Percentiles rank a stretch among this genome's conserved stretches.
Conservation (phyloP, 2,797 vertebrate genomes). For the Sarcophilus harrisii region DNA sequence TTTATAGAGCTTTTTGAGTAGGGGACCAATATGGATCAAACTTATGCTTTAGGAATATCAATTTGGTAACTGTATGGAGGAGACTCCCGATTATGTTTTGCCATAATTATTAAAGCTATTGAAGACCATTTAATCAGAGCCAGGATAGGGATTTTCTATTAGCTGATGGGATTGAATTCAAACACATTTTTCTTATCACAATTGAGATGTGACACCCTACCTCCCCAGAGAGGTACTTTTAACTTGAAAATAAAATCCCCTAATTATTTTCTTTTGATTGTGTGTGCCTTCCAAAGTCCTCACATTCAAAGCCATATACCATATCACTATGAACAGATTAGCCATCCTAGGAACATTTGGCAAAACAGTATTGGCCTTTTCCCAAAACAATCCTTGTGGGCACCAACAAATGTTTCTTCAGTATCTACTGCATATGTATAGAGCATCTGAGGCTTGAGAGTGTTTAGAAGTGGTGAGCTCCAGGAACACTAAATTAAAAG, state of each 20-base stretch:
- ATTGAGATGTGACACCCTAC: not conserved
- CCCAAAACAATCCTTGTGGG: no score
- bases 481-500: not conserved
- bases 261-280: constrained; percentile 8
- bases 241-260: not conserved
- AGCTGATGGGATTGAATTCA: not conserved
- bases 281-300: not conserved
- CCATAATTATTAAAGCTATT: not conserved
- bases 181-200: not conserved
- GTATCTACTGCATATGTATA: not conserved
- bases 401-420: not conserved
- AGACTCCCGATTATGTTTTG: not conserved
- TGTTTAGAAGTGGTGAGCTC: not conserved
- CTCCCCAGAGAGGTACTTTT: not conserved
- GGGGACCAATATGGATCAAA: not conserved
- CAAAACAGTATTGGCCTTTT: not conserved
- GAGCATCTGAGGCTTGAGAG: not conserved
- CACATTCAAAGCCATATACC: not conserved
- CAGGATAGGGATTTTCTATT: constrained; percentile 2
- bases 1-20: not conserved
- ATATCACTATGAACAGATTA: not conserved
- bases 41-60: not conserved
- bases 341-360: not conserved
- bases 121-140: not conserved
- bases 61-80: not conserved